Base-by-base conservation (phyloP, 2,113 vertebrate species). In the Solea solea region DNA sequence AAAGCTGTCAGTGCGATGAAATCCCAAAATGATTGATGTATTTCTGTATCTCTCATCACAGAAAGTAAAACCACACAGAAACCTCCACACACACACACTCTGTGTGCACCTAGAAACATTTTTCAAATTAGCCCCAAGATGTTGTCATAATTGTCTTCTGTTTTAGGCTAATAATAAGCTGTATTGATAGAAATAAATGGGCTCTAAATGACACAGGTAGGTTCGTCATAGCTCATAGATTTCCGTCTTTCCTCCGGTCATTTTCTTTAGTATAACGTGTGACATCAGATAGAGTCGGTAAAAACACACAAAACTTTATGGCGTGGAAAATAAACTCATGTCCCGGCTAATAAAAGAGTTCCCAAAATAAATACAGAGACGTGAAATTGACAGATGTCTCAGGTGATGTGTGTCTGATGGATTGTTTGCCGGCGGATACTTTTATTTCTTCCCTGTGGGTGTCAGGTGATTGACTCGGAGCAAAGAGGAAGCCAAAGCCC, bases 381-480 rank as follows among this genome's bases (percentile, higher is more conserved):
- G 2, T 39, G 40, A 72, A 49, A 13, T 39, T 75, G 78, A 78
- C 69, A 63, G 77, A 71, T 64, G 73, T 69, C 60, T 79, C 41
- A 76, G 62, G 51, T 79, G 67, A 78, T 21, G 13, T 51, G 39
- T 34, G 73, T 74, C 63, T 84, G 83, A 87, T 68, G 45, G 69
- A 82, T 74, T 70, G 28, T 82, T 86, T 83, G 63, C 72, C 68
- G 69, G 60, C 53, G 74, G 61, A 58, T 54, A 64, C 61, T 72
- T 74, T 74, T 68, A 28, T 71, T 72, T 69, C 21, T 28, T 55
- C 65, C n/a, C 50, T 8, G 57, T 67, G 53, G 65, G 34, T 49
- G 69, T 74, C 74, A 66, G 44, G 42, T 83, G 80, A 81, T 80
- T 86, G 81, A 71, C 70, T 72, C 41, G 8, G 16, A 62, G 44